Evolutionary conservation across 2,888 invertebrate genomes (phyloP).

Genomic region (Iselma pallidipennis): DNA sequence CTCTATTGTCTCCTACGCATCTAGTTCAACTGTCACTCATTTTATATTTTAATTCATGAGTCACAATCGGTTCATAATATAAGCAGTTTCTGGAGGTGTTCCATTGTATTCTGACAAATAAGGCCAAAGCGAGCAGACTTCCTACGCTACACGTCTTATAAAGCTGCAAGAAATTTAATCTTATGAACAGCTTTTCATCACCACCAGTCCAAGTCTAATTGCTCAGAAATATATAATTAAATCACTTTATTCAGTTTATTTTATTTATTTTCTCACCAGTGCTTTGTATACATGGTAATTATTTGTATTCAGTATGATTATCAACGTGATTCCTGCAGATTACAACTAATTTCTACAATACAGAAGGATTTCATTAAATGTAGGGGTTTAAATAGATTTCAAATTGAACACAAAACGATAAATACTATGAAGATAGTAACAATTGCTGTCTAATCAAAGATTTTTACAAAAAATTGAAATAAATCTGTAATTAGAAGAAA

Average conservation of each 20-base stretch:
- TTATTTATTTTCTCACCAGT: conserved; percentile 26
- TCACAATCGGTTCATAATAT: conserved; percentile 34
- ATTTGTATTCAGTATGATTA: conserved; percentile 34
- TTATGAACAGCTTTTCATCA: conserved; percentile 35
- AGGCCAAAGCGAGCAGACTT: conserved; percentile 33
- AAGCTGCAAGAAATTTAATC: conserved; percentile 34
- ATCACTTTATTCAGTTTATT: conserved; percentile 30
- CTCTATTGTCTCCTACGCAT: conserved; percentile 28
- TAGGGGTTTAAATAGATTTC: neutral
- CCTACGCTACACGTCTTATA: conserved; percentile 26
- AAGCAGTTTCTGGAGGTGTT: conserved; percentile 37
- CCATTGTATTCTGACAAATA: conserved; percentile 38
- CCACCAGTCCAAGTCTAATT: conserved; percentile 34
- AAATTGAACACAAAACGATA: neutral
- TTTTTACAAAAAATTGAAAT: neutral
- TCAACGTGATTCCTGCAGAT: conserved; percentile 23
- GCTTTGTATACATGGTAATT: conserved; percentile 36
- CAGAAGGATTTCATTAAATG: conserved; percentile 16
- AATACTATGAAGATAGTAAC: neutral
- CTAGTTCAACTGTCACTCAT: conserved; percentile 25
- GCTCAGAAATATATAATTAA: conserved; percentile 38
- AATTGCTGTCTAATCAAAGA: neutral
- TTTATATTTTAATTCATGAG: conserved; percentile 32
- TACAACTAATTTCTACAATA: conserved; percentile 29
- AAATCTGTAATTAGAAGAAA: neutral